Evolutionary conservation across 2,113 vertebrate genomes (phyloP).

Genomic region (Limanda limanda): DNA sequence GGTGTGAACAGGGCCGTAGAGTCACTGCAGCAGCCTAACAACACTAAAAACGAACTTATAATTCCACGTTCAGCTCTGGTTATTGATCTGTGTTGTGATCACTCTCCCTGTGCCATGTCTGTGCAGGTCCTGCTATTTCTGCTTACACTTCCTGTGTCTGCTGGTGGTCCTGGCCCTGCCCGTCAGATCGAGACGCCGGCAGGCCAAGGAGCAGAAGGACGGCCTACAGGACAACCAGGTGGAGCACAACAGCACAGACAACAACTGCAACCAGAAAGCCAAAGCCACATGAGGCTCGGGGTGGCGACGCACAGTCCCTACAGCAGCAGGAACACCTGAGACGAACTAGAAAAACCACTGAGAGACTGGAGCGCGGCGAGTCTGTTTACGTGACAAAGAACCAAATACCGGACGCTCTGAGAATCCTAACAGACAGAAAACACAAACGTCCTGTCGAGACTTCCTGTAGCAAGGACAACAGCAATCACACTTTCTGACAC

Average conservation of each 20-base stretch:
- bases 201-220: constrained; percentile 78
- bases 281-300: constrained; percentile 84
- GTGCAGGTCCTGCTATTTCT: constrained; percentile 93
- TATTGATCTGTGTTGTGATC: not conserved
- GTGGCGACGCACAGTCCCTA: constrained; percentile 3
- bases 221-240: constrained; percentile 59
- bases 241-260: constrained; percentile 87
- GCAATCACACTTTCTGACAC: constrained; percentile 58
- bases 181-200: constrained; percentile 83
- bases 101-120: constrained; percentile 20
- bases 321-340: constrained; percentile 50
- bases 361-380: constrained; percentile 52
- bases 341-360: constrained; percentile 55
- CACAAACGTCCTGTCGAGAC: constrained; percentile 57
- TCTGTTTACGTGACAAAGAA: constrained; percentile 67
- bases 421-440: constrained; percentile 63
- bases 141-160: constrained; percentile 88
- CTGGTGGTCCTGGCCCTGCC: constrained; percentile 88
- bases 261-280: constrained; percentile 88
- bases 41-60: too few species aligned
- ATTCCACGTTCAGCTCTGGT: not conserved
- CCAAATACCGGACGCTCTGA: constrained; percentile 68
- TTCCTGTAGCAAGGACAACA: constrained; percentile 68
- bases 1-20: too few species aligned
- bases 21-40: too few species aligned